phyloP scores from a whole-genome alignment of 2,797 vertebrate genomes.

The Poeciliopsis turneri region DNA sequence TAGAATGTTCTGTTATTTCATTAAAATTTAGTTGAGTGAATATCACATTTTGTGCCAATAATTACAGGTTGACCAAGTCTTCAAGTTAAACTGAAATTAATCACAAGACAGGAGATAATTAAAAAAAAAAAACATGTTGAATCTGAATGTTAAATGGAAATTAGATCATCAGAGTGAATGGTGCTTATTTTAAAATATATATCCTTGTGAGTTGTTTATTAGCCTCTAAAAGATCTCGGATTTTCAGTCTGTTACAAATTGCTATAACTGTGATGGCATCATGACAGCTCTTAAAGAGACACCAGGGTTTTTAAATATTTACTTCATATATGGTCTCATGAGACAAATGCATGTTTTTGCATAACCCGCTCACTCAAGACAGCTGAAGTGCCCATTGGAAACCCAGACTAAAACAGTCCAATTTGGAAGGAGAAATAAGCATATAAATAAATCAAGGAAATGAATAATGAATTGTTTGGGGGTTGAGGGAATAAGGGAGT shows the following conservation, averaged over 20 bases:
- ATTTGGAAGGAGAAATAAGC: conserved; percentile 68
- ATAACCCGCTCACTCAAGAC: conserved; percentile 52
- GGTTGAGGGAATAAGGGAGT: background rate
- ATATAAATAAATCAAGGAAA: conserved; percentile 68
- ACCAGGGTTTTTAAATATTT: conserved; percentile 61
- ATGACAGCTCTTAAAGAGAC: conserved; percentile 39
- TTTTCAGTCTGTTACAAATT: conserved; percentile 21
- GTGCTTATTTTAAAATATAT: background rate
- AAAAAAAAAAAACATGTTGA: background rate
- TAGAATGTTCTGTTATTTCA: background rate
- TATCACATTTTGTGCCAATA: background rate
- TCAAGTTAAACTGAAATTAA: background rate
- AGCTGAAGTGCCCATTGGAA: conserved; percentile 60
- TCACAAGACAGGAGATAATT: background rate
- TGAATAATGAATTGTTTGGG: conserved; percentile 66
- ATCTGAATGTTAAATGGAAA: background rate
- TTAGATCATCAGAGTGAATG: background rate
- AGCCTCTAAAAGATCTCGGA: background rate
- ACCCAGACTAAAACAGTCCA: conserved; percentile 50
- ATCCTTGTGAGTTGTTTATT: background rate
- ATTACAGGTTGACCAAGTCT: background rate
- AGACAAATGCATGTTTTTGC: conserved; percentile 61
- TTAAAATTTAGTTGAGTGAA: background rate
- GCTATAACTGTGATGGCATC: conserved; percentile 28
- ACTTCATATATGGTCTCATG: conserved; percentile 63